phyloP scores from a whole-genome alignment of 2,888 invertebrate genomes.

The Lasioglossum figueresi region DNA sequence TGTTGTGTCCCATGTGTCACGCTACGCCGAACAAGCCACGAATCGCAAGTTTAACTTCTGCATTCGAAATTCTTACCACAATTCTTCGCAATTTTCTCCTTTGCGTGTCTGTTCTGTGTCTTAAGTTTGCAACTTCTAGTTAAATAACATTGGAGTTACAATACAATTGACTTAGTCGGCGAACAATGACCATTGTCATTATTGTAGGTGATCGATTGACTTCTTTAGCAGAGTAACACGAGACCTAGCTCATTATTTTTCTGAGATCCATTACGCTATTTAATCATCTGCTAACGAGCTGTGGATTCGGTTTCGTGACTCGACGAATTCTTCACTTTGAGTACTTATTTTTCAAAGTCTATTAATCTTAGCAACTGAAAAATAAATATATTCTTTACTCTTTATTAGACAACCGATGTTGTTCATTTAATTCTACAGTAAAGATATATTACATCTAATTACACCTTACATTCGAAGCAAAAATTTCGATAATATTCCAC shows the following conservation, averaged over 20 bases:
- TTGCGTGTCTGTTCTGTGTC: not conserved
- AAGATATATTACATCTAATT: not conserved
- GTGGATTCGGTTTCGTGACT: slow-evolving; percentile 54
- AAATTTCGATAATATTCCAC: too few relatives aligned
- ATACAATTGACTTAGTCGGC: too few relatives aligned
- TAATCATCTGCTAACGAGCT: slow-evolving; percentile 65
- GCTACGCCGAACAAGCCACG: slow-evolving; percentile 60
- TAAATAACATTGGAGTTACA: not conserved
- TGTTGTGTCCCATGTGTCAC: slow-evolving; percentile 72
- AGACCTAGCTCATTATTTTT: slow-evolving; percentile 53
- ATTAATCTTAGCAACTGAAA: not conserved
- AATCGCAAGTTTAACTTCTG: slow-evolving; percentile 20
- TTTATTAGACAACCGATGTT: not conserved
- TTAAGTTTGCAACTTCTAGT: not conserved
- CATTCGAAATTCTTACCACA: not conserved
- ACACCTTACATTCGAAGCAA: too few relatives aligned
- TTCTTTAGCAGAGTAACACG: slow-evolving; percentile 57
- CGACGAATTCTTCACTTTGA: not conserved
- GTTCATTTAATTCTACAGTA: not conserved
- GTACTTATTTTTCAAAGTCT: not conserved
- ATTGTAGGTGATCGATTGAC: slow-evolving; percentile 9
- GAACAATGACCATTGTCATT: not conserved
- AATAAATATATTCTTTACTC: not conserved
- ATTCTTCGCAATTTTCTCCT: not conserved
- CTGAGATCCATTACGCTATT: slow-evolving; percentile 46